These are phyloP conservation scores for Spisula solida DNA, from an alignment of 2,888 invertebrate species.

Conservation along the genomic window DNA sequence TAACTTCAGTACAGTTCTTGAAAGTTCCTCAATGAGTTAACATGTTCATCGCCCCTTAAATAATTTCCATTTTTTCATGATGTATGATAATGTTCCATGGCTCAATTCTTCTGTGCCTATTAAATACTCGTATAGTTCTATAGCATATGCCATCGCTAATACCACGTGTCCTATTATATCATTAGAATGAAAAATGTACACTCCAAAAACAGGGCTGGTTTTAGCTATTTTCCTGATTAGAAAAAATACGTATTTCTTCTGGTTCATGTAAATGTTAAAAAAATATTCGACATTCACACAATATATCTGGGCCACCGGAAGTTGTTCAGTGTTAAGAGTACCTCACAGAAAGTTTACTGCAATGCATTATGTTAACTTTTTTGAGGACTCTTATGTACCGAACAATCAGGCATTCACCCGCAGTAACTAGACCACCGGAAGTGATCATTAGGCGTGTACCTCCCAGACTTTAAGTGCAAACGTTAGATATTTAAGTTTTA, in stretches of 20 bases:
- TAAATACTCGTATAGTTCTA: neutral
- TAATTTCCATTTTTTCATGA: neutral
- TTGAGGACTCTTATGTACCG: conserved; percentile 9
- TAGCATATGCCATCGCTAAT: conserved; percentile 12
- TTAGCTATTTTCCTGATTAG: neutral
- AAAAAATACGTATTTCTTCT: neutral
- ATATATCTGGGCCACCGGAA: conserved; percentile 12
- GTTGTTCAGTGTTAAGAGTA: neutral
- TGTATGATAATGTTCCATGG: conserved; percentile 20
- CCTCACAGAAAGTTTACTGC: neutral
- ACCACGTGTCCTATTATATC: conserved; percentile 18
- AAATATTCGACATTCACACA: conserved; percentile 2
- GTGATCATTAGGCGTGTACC: conserved; percentile 1
- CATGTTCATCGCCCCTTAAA: neutral
- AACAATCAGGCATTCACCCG: neutral
- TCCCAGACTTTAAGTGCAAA: conserved; percentile 26
- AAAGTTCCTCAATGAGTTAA: neutral
- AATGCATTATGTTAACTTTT: neutral
- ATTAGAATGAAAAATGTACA: conserved; percentile 22
- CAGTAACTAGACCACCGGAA: neutral
- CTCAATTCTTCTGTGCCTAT: neutral
- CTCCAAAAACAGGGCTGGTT: conserved; percentile 2
- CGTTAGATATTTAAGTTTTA: neutral
- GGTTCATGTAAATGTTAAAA: conserved; percentile 7
- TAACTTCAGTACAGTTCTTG: no score